Evolutionary conservation across 1,140 invertebrate genomes (phyloP).

Genomic region (Leptinotarsa lineolata): DNA sequence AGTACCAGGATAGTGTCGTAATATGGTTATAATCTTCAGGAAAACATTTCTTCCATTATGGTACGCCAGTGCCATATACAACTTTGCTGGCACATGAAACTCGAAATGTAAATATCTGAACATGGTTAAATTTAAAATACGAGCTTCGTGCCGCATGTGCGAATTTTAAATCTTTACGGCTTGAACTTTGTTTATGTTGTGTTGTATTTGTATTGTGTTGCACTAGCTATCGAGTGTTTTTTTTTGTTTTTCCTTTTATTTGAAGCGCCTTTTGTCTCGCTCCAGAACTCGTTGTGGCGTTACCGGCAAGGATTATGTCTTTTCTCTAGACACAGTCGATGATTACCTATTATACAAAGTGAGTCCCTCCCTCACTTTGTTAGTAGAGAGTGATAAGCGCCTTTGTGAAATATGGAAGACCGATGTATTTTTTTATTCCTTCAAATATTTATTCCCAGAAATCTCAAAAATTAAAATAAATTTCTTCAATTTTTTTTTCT

Average conservation of each 20-base stretch:
- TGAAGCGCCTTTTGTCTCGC: slow-evolving; percentile 12
- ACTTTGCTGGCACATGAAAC: slow-evolving; percentile 24
- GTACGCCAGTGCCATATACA: background rate
- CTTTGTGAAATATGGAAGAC: no score
- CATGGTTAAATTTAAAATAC: slow-evolving; percentile 47
- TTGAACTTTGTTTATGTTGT: slow-evolving; percentile 50
- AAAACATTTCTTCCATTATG: background rate
- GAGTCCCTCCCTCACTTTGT: background rate
- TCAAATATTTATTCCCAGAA: no score
- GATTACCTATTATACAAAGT: background rate
- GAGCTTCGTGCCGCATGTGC: slow-evolving; percentile 52
- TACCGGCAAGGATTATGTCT: slow-evolving; percentile 7
- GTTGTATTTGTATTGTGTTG: slow-evolving; percentile 48
- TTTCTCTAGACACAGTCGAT: background rate
- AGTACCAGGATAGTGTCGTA: no score
- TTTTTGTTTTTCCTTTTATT: slow-evolving; percentile 28
- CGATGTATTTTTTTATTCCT: no score
- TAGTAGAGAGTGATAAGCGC: no score
- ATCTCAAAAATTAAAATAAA: no score
- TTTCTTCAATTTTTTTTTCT: no score
- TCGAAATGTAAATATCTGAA: slow-evolving; percentile 45
- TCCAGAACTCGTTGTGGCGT: slow-evolving; percentile 13
- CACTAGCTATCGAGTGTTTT: slow-evolving; percentile 33
- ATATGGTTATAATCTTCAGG: no score
- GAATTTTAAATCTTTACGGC: slow-evolving; percentile 52